These are phyloP conservation scores for Lagocephalus sceleratus DNA, from an alignment of 2,797 vertebrate genomes.

Conservation along the genomic window DNA sequence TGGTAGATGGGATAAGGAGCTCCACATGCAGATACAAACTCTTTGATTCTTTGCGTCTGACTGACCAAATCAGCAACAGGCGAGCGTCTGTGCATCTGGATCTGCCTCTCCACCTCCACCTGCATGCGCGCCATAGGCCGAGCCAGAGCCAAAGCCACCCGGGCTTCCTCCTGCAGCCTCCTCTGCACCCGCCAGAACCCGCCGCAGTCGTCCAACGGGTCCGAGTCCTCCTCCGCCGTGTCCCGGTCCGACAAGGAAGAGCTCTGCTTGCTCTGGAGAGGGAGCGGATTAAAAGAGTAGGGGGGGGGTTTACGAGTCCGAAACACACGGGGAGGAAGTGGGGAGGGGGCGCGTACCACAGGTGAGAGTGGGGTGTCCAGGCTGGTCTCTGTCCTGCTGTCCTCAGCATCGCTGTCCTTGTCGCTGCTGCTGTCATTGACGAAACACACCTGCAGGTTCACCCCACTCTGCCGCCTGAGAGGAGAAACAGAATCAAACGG, in stretches of 20 bases:
- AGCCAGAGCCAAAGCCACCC: slow-evolving; percentile 92
- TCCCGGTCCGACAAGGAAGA: slow-evolving; percentile 94
- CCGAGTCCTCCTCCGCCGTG: slow-evolving; percentile 92
- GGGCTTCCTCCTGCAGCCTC: slow-evolving; percentile 92
- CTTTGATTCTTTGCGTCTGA: slow-evolving; percentile 19
- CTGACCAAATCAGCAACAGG: slow-evolving; percentile 94
- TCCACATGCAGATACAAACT: slow-evolving; percentile 5
- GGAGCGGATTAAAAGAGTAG: slow-evolving; percentile 13
- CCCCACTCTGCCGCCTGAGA: slow-evolving; percentile 85
- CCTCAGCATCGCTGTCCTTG: slow-evolving; percentile 95
- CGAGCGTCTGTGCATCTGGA: slow-evolving; percentile 89
- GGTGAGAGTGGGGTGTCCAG: slow-evolving; percentile 92
- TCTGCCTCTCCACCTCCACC: slow-evolving; percentile 96
- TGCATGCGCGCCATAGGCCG: slow-evolving; percentile 99
- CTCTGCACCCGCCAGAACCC: slow-evolving; percentile 93
- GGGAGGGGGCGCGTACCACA: slow-evolving; percentile 73
- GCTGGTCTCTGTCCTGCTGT: slow-evolving; percentile 96
- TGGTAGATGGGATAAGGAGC: background rate
- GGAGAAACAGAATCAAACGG: background rate
- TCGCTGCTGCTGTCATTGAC: slow-evolving; percentile 97
- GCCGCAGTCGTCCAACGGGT: slow-evolving; percentile 90
- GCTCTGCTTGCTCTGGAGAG: slow-evolving; percentile 92
- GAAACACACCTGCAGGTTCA: slow-evolving; percentile 96
- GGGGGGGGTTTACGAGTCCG: background rate
- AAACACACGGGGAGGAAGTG: background rate